phyloP scores from a whole-genome alignment of 2,113 vertebrate species.

The Bambusicola thoracicus region DNA sequence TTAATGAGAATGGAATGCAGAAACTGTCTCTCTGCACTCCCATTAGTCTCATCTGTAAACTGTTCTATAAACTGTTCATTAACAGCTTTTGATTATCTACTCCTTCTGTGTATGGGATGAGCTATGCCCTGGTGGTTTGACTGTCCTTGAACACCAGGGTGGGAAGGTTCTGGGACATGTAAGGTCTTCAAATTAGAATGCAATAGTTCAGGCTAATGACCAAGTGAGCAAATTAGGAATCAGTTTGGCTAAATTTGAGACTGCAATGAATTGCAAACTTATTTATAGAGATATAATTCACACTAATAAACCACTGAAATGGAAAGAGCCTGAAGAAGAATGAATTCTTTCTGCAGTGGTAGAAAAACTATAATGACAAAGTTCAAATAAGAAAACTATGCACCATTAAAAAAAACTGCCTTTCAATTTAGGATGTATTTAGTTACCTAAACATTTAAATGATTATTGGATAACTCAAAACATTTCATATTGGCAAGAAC shows the following conservation, averaged over 20 bases:
- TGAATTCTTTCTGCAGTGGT: not conserved
- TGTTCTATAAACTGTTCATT: not conserved
- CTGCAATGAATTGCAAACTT: not conserved
- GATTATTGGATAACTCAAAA: constrained; percentile 9
- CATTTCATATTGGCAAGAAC: constrained; percentile 25
- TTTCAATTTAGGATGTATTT: constrained; percentile 9
- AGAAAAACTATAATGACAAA: not conserved
- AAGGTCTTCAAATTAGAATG: not conserved
- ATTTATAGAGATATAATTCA: not conserved
- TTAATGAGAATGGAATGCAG: not conserved
- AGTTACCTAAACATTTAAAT: constrained; percentile 19
- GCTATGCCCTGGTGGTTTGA: not conserved
- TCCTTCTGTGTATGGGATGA: not conserved
- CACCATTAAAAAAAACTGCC: not conserved
- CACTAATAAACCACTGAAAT: not conserved
- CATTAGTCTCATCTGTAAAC: not conserved
- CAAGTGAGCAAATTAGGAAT: not conserved
- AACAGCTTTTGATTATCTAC: not conserved
- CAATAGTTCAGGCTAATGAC: not conserved
- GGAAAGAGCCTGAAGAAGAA: not conserved
- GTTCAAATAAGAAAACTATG: not conserved
- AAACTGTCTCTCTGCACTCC: not conserved
- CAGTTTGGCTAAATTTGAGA: not conserved
- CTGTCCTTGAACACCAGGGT: not conserved
- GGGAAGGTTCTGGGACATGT: not conserved